Percentiles rank a stretch among this genome's conserved stretches.
Conservation (phyloP, 2,888 invertebrate species). For the Agrotis puta region DNA sequence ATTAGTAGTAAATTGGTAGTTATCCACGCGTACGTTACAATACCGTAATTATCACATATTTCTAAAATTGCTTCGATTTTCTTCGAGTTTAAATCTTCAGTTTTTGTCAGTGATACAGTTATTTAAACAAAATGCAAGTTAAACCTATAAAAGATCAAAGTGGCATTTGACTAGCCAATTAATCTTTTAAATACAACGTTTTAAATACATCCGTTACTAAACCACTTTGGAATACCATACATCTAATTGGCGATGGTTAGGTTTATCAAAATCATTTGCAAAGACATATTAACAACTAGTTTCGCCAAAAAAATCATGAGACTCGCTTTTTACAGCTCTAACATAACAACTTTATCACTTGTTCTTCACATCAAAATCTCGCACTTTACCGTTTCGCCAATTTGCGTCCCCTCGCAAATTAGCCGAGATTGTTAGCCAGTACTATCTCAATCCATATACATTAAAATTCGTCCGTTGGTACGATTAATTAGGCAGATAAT, state of each 20-base stretch:
- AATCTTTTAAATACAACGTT: background rate
- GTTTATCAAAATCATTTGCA: background rate
- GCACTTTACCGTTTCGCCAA: constrained; percentile 58
- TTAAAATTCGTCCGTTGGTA: constrained; percentile 75
- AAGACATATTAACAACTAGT: background rate
- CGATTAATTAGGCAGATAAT: constrained; percentile 89
- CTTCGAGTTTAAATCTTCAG: too few relatives aligned
- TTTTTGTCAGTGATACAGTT: too few relatives aligned
- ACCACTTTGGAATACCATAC: background rate
- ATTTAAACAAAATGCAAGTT: too few relatives aligned
- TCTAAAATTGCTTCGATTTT: too few relatives aligned
- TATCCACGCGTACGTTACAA: too few relatives aligned
- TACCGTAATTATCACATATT: too few relatives aligned
- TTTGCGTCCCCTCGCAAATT: constrained; percentile 64
- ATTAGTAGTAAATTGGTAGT: too few relatives aligned
- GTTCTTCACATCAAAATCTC: constrained; percentile 14
- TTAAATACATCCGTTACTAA: background rate
- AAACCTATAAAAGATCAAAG: too few relatives aligned
- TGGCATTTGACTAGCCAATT: background rate
- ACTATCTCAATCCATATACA: constrained; percentile 68
- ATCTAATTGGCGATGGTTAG: too few relatives aligned
- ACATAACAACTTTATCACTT: constrained; percentile 33
- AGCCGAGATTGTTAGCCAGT: constrained; percentile 60
- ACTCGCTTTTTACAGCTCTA: constrained; percentile 18
- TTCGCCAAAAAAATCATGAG: background rate